Evolutionary conservation across 2,888 invertebrate species (phyloP).

Genomic region (Dicycla oo): DNA sequence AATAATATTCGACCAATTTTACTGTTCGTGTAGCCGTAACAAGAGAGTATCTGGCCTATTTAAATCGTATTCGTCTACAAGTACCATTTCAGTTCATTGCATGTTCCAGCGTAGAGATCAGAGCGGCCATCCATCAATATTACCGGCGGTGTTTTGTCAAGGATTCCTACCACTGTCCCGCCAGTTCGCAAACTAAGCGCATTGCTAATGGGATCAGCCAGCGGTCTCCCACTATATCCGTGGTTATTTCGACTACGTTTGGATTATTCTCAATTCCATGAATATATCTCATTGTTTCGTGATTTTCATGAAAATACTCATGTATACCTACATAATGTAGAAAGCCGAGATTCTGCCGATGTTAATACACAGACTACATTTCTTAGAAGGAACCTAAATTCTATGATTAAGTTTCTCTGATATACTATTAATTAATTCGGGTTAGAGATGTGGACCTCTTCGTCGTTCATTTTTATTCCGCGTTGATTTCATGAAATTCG

Average conservation of each 20-base stretch:
- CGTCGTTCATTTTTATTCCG: neutral
- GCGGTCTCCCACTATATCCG: slow-evolving; percentile 7
- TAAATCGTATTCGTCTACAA: slow-evolving; percentile 1
- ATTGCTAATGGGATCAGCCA: slow-evolving; percentile 30
- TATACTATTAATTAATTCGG: neutral
- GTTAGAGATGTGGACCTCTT: neutral
- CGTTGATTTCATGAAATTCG: neutral
- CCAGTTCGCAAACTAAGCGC: slow-evolving; percentile 35
- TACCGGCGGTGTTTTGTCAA: slow-evolving; percentile 13
- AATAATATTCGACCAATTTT: neutral
- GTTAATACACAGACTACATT: too few species aligned
- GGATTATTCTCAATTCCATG: slow-evolving; percentile 19
- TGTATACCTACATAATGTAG: neutral
- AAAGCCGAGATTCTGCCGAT: neutral
- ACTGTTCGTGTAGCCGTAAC: neutral
- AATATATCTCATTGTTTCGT: slow-evolving; percentile 19
- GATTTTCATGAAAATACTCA: slow-evolving; percentile 6
- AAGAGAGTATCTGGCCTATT: neutral
- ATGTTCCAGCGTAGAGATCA: neutral
- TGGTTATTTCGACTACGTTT: neutral
- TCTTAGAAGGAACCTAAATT: neutral
- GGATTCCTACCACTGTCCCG: slow-evolving; percentile 23
- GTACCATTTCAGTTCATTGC: neutral
- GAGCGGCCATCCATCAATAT: slow-evolving; percentile 49
- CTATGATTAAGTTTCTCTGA: neutral